phyloP scores from a whole-genome alignment of 35 echinoderm and acorn worm species.

The Apostichopus parvimensis region DNA sequence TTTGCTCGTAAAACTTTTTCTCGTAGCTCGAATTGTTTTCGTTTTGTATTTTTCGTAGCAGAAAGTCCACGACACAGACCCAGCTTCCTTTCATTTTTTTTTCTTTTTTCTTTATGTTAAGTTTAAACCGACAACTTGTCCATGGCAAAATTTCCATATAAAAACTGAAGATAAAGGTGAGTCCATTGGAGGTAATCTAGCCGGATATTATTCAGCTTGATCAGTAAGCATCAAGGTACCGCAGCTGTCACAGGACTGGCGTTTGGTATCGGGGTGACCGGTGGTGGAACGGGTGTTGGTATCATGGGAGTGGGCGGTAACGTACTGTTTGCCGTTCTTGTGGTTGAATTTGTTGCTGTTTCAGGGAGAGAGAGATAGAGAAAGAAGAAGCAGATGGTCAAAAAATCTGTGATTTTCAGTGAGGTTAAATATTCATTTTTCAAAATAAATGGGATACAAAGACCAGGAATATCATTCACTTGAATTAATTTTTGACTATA shows the following conservation, averaged over 20 bases:
- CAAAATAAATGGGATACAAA: background rate
- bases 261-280: slow-evolving; percentile 82
- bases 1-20: background rate
- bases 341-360: slow-evolving; percentile 73
- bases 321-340: slow-evolving; percentile 65
- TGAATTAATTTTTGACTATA: too few relatives aligned
- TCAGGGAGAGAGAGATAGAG: slow-evolving; percentile 20
- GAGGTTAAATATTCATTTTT: background rate
- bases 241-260: slow-evolving; percentile 82
- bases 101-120: too few relatives aligned
- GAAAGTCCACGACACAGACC: background rate
- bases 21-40: background rate
- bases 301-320: slow-evolving; percentile 78
- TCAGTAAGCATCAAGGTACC: slow-evolving; percentile 63
- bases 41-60: background rate
- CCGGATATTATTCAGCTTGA: slow-evolving; percentile 2
- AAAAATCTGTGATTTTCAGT: background rate
- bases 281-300: slow-evolving; percentile 80
- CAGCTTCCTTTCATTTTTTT: too few relatives aligned
- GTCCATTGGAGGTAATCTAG: slow-evolving; percentile 28
- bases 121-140: background rate
- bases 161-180: slow-evolving; percentile 36
- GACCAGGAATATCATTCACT: too few relatives aligned
- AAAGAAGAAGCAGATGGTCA: background rate
- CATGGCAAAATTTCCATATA: slow-evolving; percentile 34